Base-by-base conservation (phyloP, 2,113 vertebrate genomes). In the Rhinopomastus cyanomelas region DNA sequence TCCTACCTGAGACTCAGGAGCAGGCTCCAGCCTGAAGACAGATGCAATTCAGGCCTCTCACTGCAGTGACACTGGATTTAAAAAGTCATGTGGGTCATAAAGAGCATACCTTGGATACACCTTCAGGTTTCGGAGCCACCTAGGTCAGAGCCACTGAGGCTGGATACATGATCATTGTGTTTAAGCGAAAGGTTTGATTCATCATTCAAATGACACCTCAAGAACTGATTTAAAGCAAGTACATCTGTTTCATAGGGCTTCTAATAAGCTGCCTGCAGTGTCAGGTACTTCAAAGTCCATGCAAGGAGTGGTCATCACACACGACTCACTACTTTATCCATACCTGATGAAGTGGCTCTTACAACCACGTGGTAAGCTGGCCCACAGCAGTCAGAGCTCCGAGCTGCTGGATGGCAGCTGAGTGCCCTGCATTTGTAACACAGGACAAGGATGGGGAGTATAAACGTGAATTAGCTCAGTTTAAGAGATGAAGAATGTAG, bases 61-160 rank as follows among this genome's bases (percentile, higher is more conserved):
- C 51, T 73, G 27, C 36, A 55, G 16, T 8, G 32, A 73, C 1
- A 0, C 19, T 87, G 39, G 12, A 59, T 80, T 85, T 59, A 82
- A 81, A 87, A 87, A 68, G 82, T 79, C 67, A 68, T 25, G 23
- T 32, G 20, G 32, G 62, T 89, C 82, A 65, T 82, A 91, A 76
- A 76, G 21, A 91, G 15, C 2, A 0, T 68, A 73, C 67, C 39
- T 89, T n/a, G 72, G 79, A 79, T 65, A 79, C 0, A 4, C 79
- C 56, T 46, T 62, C 2, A 4, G 29, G 29, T 62, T 67, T 34
- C 76, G 74, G 60, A 81, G 48, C 37, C 88, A 59, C 76, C 11
- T 13, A 16, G n/a, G 64, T 66, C 68, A 80, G 68, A 94, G 48
- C 42, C 83, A 22, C 60, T 57, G 37, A 76, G 32, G 60, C 37